Conservation (phyloP, 2,797 vertebrate species). For the Tangara arthus region DNA sequence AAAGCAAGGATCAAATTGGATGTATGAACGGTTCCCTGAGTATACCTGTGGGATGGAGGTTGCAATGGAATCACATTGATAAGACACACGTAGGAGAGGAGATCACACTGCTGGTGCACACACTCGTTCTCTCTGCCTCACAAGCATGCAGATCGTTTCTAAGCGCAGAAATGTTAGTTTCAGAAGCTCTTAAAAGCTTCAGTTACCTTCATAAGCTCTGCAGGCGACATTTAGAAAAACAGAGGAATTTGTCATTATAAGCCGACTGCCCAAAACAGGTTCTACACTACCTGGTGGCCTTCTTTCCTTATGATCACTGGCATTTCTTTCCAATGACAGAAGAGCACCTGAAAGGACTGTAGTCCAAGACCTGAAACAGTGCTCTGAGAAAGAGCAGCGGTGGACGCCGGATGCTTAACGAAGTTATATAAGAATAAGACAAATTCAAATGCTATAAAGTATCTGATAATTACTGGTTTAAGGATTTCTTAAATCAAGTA, state of each 20-base stretch:
- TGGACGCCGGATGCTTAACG: background rate
- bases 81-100: accelerated
- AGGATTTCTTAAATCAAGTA: background rate
- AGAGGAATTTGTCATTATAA: background rate
- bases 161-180: background rate
- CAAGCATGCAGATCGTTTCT: background rate
- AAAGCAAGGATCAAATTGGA: background rate
- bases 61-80: background rate
- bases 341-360: background rate
- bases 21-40: background rate
- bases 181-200: background rate
- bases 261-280: background rate
- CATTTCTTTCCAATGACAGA: background rate
- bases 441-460: background rate
- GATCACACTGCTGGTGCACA: background rate
- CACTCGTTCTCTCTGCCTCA: accelerated
- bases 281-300: background rate
- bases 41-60: background rate
- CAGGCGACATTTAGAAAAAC: background rate
- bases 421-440: background rate
- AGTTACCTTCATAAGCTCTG: background rate
- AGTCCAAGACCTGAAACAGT: background rate
- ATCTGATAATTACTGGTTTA: background rate
- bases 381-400: background rate
- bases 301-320: background rate